Percentiles rank a stretch among this genome's conserved stretches.
Evolutionary conservation across 1,140 invertebrate species (phyloP).

Genomic region (Ctenoplectra terminalis): DNA sequence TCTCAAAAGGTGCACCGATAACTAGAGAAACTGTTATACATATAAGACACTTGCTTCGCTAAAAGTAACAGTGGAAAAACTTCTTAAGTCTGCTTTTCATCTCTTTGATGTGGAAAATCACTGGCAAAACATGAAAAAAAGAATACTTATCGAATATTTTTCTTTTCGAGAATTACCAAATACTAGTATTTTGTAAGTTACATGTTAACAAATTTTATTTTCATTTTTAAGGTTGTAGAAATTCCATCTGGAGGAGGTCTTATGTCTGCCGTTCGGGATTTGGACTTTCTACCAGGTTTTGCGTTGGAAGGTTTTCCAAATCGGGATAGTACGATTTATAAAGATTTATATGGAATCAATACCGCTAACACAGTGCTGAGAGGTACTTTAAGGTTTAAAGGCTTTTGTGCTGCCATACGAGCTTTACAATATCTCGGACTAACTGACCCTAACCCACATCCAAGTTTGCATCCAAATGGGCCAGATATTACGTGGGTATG

Average conservation of each 20-base stretch:
- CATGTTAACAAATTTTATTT: background rate
- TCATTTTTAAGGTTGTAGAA: conserved; percentile 88
- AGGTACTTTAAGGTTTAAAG: conserved; percentile 95
- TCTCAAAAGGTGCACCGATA: no score
- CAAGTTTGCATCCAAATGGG: conserved; percentile 95
- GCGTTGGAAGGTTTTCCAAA: conserved; percentile 98
- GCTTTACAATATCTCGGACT: conserved; percentile 94
- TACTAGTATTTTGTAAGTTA: no score
- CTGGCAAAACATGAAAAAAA: no score
- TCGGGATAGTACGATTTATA: conserved; percentile 96
- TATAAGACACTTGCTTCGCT: no score
- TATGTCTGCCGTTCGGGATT: conserved; percentile 89
- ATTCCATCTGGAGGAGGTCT: conserved; percentile 94
- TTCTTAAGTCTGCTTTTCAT: no score
- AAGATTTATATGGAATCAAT: conserved; percentile 92
- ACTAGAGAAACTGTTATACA: no score
- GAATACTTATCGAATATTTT: no score
- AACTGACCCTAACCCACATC: conserved; percentile 93
- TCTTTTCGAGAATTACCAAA: no score
- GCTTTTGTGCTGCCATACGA: conserved; percentile 94
- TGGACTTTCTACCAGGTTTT: conserved; percentile 98
- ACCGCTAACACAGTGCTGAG: conserved; percentile 95
- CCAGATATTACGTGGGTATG: conserved; percentile 97
- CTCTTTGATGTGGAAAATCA: no score
- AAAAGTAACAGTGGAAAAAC: no score